These are phyloP conservation scores for Perizoma flavofasciatum DNA, from an alignment of 2,888 invertebrate species.

Conservation along the genomic window DNA sequence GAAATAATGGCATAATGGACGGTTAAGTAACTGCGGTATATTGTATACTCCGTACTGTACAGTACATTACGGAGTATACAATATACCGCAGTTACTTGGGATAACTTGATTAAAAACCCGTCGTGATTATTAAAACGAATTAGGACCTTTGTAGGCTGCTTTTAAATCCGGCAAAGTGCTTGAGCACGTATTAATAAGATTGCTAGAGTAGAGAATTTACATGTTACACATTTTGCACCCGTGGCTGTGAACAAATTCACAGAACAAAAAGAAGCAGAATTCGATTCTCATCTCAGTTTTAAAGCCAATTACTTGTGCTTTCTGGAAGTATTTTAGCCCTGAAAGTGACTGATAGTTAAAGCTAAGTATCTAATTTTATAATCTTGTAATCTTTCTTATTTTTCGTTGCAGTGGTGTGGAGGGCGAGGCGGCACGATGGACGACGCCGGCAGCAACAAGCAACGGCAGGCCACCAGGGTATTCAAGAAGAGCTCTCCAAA, in stretches of 20 bases:
- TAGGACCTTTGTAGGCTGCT: neutral
- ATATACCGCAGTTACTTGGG: too few relatives aligned
- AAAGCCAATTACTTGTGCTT: too few relatives aligned
- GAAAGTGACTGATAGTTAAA: too few relatives aligned
- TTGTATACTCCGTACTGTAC: too few relatives aligned
- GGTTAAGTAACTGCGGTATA: too few relatives aligned
- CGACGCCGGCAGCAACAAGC: conserved; percentile 88
- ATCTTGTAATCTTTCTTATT: neutral
- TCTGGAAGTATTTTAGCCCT: too few relatives aligned
- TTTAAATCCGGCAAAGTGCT: conserved; percentile 4
- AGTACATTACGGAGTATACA: too few relatives aligned
- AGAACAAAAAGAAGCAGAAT: too few relatives aligned
- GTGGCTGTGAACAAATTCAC: too few relatives aligned
- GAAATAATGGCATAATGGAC: too few relatives aligned
- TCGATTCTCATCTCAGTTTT: too few relatives aligned
- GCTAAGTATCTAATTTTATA: too few relatives aligned
- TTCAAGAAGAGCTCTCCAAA: conserved; percentile 99
- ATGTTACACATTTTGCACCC: neutral
- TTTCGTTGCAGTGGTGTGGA: conserved; percentile 67
- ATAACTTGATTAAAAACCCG: neutral
- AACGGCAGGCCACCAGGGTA: conserved; percentile 92
- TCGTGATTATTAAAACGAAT: conserved; percentile 7
- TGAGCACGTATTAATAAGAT: conserved; percentile 2
- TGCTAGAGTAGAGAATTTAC: neutral
- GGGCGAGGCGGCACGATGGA: conserved; percentile 86